Base-by-base conservation (phyloP, 2,113 vertebrate genomes). In the Noturus placidus region DNA sequence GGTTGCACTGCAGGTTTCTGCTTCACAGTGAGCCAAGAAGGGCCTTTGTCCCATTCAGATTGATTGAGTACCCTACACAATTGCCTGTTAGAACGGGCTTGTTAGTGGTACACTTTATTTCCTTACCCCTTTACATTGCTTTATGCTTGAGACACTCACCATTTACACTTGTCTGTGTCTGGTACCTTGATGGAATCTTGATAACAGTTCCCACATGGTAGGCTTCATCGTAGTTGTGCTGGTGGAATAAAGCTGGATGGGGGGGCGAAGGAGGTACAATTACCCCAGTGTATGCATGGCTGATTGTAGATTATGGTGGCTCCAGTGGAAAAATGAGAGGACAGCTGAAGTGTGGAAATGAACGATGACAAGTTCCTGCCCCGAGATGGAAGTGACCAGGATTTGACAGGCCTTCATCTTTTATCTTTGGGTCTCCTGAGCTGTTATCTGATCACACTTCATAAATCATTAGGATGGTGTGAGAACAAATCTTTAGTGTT, bases 391-490 rank as follows among this genome's bases (percentile, higher is more conserved):
- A 91, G 91, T 93, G 92, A 93, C 92, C 92, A 19, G n/a, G 87
- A 91, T 89, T 88, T 82, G 86, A 92, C 89, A 89, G 89, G 93
- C 89, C 91, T 92, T 93, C 92, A 91, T 93, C 63, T 84, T 89
- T 93, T 90, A 82, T 87, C 80, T 88, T 84, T 89, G 83, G 85
- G 89, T 86, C 91, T 74, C 80, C 88, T 89, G 78, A 56, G 85
- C 90, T 89, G 89, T 94, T 95, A 95, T 95, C 95, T 94, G 95
- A 95, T 95, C 89, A 88, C 89, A 91, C 93, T 93, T 95, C 93
- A 90, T 92, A 92, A 92, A 91, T 92, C 91, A 93, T 95, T 93
- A 94, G 86, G 74, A 50, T 87, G 88, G 90, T 87, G 91, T 93
- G 92, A 93, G 87, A 38, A 91, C 74, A 88, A 52, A 65, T 25